Evolutionary conservation across 1,140 invertebrate species (phyloP), one percentile per base, ranked within the genome.

Genomic region (Drosophila parabipectinata): DNA sequence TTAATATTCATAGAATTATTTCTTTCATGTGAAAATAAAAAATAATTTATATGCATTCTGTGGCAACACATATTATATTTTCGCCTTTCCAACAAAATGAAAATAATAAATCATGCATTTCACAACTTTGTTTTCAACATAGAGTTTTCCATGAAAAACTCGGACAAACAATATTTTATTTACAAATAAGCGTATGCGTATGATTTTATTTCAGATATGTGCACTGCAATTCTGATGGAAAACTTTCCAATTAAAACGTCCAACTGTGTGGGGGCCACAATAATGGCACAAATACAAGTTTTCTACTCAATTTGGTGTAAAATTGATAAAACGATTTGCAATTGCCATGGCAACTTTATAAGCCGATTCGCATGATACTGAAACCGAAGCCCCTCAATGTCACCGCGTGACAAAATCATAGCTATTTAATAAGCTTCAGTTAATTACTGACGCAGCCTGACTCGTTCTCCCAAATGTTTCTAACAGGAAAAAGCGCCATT

Each of bases 191-290:
- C 52, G 57, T 4, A 15, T 24, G 28, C 8, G 5, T 30, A 21
- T 37, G 77, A 85, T 77, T 85, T 44, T 48, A 85, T 85, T 85
- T 77, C 15, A 85, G 73, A 87, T 81, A 80, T 60, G 60, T 47
- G 9, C 10, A 8, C 8, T 47, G 48, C 32, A 51, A 54, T 47
- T 24, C 39, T 51, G 54, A 52, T 77, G 45, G 32, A 34, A 58
- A 71, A 51, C 32, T 74, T 81, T 81, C 39, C 57, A 81, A 85
- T 87, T 81, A 64, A 80, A 72, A 56, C 50, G 55, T 59, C 41
- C 32, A 56, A 47, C 37, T 32, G 44, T 34, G 18, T 7, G 21
- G 9, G 4, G 8, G 28, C 10, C 32, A 12, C 14, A 45, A 14
- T 14, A 34, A 32, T 30, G 34, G 2, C 18, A 14, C 4, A 24